Conservation (phyloP, 2,888 invertebrate species). For the Ormyrus rosae region DNA sequence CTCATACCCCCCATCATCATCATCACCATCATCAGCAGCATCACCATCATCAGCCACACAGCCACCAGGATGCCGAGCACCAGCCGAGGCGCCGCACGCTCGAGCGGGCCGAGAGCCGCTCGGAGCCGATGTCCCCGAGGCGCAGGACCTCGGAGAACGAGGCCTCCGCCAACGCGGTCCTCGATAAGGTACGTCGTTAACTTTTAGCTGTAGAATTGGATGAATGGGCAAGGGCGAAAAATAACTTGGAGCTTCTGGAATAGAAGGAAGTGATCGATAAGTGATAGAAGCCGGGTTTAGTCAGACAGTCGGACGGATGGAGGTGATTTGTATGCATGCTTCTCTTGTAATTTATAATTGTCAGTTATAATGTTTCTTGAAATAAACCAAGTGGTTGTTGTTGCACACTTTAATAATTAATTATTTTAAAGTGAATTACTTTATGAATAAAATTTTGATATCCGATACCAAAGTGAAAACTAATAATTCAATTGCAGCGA, state of each 20-base stretch:
- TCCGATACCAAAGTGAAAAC: too few relatives aligned
- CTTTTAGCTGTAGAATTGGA: background rate
- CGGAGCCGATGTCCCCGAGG: conserved; percentile 37
- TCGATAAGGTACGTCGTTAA: conserved; percentile 48
- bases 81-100: conserved; percentile 62
- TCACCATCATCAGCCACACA: background rate
- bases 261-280: conserved; percentile 82
- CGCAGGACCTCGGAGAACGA: conserved; percentile 45
- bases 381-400: too few relatives aligned
- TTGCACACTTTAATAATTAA: too few relatives aligned
- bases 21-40: conserved; percentile 24
- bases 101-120: conserved; percentile 61
- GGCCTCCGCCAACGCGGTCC: conserved; percentile 23
- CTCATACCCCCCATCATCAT: conserved; percentile 42
- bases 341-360: too few relatives aligned
- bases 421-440: too few relatives aligned
- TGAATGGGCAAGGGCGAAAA: too few relatives aligned
- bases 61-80: conserved; percentile 25
- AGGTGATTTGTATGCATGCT: too few relatives aligned
- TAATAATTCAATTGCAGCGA: too few relatives aligned
- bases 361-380: too few relatives aligned
- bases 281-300: conserved; percentile 2
- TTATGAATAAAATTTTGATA: too few relatives aligned
- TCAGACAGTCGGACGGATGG: too few relatives aligned
- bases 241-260: conserved; percentile 74